These are phyloP conservation scores for Delichon dasypus DNA, from an alignment of 2,797 vertebrate genomes.

Conservation along the genomic window DNA sequence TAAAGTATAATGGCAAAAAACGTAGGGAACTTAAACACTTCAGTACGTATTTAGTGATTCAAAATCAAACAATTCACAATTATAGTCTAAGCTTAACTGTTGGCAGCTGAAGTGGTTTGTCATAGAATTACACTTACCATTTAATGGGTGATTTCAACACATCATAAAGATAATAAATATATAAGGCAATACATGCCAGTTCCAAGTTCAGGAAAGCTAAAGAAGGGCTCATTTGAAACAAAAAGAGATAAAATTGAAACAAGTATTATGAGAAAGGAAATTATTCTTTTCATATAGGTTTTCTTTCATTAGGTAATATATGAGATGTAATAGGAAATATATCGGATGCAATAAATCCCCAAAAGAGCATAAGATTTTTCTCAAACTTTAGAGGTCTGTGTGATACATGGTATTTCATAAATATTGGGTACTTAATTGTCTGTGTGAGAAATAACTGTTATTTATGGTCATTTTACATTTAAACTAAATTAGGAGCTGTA, in stretches of 20 bases:
- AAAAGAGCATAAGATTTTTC: background rate
- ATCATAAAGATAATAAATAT: background rate
- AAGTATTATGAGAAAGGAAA: background rate
- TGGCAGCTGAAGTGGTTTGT: background rate
- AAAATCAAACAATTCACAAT: background rate
- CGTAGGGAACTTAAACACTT: background rate
- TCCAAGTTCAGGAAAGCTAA: background rate
- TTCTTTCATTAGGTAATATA: slow-evolving; percentile 29
- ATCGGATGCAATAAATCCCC: slow-evolving; percentile 6
- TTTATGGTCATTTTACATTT: slow-evolving; percentile 42
- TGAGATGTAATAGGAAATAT: background rate
- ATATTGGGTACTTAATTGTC: slow-evolving; percentile 43
- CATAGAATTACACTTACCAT: background rate
- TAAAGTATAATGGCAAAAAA: background rate
- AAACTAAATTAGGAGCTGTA: slow-evolving; percentile 9
- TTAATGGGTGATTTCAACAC: background rate
- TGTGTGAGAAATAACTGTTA: slow-evolving; percentile 42
- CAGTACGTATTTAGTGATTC: background rate
- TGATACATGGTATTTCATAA: slow-evolving; percentile 21
- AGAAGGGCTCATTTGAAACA: background rate
- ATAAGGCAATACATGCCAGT: background rate
- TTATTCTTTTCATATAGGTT: background rate
- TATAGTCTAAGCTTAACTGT: background rate
- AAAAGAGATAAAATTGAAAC: background rate
- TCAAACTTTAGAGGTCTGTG: background rate